A percentile compares a stretch with the other conserved stretches of the same genome.
These are phyloP conservation scores for Gambusia affinis DNA, from an alignment of 2,113 vertebrate species.

Conservation along the genomic window DNA sequence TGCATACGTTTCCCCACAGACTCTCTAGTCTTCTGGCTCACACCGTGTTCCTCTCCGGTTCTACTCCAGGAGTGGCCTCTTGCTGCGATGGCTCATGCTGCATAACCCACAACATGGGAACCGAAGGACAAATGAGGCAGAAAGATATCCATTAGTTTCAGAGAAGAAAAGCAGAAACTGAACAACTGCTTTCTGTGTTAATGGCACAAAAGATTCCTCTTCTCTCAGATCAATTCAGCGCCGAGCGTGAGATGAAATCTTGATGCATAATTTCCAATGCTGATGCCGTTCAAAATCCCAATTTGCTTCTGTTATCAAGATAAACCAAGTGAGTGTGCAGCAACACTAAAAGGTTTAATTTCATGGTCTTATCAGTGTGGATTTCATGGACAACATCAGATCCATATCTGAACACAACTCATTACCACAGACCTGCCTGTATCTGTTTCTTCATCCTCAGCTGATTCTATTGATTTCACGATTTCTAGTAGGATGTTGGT, in stretches of 20 bases:
- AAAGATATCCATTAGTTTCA: conserved; percentile 6
- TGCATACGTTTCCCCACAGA: conserved; percentile 72
- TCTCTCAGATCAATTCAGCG: neutral
- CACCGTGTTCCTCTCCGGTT: conserved; percentile 39
- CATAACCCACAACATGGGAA: conserved; percentile 21
- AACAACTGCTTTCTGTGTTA: conserved; percentile 21
- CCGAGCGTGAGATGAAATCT: conserved; percentile 43
- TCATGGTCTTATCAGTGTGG: conserved; percentile 51
- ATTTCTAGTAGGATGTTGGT: conserved; percentile 10
- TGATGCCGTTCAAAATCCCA: conserved; percentile 57
- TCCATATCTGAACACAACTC: conserved; percentile 48
- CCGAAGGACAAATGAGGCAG: conserved; percentile 34
- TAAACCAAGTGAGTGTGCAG: conserved; percentile 29
- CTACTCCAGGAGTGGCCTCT: conserved; percentile 38
- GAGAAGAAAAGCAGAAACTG: neutral
- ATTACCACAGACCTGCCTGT: conserved; percentile 14
- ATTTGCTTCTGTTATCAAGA: conserved; percentile 59
- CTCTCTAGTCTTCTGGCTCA: conserved; percentile 44
- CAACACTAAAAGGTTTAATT: conserved; percentile 57
- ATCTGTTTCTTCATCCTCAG: conserved; percentile 41
- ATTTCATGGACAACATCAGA: conserved; percentile 50
- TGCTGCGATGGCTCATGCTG: conserved; percentile 40
- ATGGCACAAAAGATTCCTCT: neutral
- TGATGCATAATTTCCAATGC: conserved; percentile 30
- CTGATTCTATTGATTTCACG: conserved; percentile 53